Conservation (phyloP, 1,140 invertebrate genomes). For the Drosophila arizonae region DNA sequence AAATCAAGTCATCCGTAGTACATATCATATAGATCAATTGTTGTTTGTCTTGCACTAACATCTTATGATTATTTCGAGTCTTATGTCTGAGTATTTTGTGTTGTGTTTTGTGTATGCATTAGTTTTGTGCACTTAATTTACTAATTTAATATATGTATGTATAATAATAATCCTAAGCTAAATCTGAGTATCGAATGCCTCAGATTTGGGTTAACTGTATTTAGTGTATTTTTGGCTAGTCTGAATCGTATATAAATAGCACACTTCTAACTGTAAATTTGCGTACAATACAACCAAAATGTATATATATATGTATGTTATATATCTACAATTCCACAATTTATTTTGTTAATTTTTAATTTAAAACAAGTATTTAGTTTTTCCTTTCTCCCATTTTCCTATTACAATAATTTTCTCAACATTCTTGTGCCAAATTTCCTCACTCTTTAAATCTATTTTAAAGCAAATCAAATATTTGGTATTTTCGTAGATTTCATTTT, state of each 20-base stretch:
- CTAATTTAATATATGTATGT: neutral
- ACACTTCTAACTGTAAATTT: constrained; percentile 27
- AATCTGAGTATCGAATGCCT: constrained; percentile 16
- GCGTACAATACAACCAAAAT: constrained; percentile 30
- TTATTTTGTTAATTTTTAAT: neutral
- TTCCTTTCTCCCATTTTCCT: neutral
- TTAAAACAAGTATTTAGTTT: neutral
- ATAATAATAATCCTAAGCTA: constrained; percentile 10
- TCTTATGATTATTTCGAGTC: neutral
- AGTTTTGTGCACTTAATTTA: neutral
- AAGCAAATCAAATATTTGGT: constrained; percentile 2
- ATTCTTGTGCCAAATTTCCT: neutral
- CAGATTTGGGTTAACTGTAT: constrained; percentile 9
- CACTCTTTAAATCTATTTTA: constrained; percentile 12
- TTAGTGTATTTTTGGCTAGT: constrained; percentile 34
- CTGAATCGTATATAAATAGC: constrained; percentile 8
- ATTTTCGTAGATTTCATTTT: neutral
- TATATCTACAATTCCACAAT: constrained; percentile 28
- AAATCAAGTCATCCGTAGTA: constrained; percentile 27
- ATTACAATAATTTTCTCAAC: neutral
- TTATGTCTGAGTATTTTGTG: constrained; percentile 2
- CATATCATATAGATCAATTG: constrained; percentile 11
- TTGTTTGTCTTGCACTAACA: constrained; percentile 34
- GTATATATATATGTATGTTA: constrained; percentile 32
- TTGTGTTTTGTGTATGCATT: constrained; percentile 15